A percentile compares a stretch with the other conserved stretches of the same genome.
These are phyloP conservation scores for Osmerus mordax DNA, from an alignment of 2,113 vertebrate genomes.

Conservation along the genomic window DNA sequence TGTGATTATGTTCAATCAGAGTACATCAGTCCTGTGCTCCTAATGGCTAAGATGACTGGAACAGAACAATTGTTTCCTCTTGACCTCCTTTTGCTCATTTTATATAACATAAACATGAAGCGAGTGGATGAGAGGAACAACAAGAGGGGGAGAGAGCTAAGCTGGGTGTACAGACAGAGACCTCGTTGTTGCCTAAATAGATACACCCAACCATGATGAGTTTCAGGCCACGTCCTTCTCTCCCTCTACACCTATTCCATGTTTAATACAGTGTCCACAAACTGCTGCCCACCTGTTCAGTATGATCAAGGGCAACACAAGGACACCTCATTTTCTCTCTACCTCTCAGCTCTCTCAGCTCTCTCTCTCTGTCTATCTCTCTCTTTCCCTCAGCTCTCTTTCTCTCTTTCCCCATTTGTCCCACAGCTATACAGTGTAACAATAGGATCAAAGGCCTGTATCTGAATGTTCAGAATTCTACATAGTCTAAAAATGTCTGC, in stretches of 20 bases:
- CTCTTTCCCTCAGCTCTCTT: neutral
- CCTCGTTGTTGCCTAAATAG: too few relatives aligned
- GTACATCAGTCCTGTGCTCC: neutral
- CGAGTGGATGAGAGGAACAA: neutral
- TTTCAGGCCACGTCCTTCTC: too few relatives aligned
- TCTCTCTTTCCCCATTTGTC: neutral
- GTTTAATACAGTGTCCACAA: neutral
- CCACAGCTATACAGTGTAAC: neutral
- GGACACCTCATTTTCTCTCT: neutral
- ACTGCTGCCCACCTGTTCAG: neutral
- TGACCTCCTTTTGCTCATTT: constrained; percentile 30
- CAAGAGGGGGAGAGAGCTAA: neutral
- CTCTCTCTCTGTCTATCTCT: neutral
- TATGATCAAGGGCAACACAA: neutral
- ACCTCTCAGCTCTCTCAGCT: neutral
- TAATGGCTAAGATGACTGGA: constrained; percentile 21
- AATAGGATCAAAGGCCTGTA: too few relatives aligned
- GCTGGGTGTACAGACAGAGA: too few relatives aligned
- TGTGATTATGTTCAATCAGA: neutral
- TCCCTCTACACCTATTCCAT: too few relatives aligned
- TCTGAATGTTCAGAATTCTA: too few relatives aligned
- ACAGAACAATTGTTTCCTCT: constrained; percentile 29
- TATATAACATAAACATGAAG: constrained; percentile 13
- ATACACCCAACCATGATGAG: too few relatives aligned
- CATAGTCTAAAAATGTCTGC: too few relatives aligned